Conservation (phyloP, 2,888 invertebrate genomes). For the Cheilosia soror region DNA sequence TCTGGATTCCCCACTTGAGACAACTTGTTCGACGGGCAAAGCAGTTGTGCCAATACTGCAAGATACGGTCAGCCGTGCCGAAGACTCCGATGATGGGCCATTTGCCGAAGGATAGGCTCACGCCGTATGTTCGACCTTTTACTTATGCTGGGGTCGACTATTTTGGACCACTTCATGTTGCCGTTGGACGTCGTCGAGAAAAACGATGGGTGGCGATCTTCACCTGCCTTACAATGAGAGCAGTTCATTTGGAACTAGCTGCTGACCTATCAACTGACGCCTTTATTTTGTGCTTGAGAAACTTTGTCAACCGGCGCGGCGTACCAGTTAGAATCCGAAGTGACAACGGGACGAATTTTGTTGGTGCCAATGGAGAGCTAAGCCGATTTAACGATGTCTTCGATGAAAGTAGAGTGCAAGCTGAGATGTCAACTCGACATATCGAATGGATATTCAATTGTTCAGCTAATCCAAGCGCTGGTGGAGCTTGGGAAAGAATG, state of each 20-base stretch:
- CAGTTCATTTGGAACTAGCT: conserved; percentile 45
- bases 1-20: not conserved
- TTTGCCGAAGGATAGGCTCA: not conserved
- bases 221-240: not conserved
- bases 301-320: conserved; percentile 26
- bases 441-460: not conserved
- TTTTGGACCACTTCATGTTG: conserved; percentile 24
- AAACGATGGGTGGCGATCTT: conserved; percentile 6
- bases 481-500: not conserved
- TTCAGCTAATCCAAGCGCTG: not conserved
- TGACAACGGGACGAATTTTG: conserved; percentile 57
- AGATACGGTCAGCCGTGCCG: not conserved
- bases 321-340: conserved; percentile 23
- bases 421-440: not conserved
- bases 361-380: conserved; percentile 23
- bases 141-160: conserved; percentile 1
- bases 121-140: not conserved
- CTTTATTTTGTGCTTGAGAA: conserved; percentile 18
- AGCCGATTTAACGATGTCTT: not conserved
- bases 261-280: conserved; percentile 56
- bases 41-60: not conserved
- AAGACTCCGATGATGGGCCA: not conserved
- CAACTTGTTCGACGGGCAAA: not conserved
- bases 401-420: not conserved
- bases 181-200: conserved; percentile 34